Base-by-base conservation (phyloP, 2,113 vertebrate species). In the Tragelaphus scriptus region DNA sequence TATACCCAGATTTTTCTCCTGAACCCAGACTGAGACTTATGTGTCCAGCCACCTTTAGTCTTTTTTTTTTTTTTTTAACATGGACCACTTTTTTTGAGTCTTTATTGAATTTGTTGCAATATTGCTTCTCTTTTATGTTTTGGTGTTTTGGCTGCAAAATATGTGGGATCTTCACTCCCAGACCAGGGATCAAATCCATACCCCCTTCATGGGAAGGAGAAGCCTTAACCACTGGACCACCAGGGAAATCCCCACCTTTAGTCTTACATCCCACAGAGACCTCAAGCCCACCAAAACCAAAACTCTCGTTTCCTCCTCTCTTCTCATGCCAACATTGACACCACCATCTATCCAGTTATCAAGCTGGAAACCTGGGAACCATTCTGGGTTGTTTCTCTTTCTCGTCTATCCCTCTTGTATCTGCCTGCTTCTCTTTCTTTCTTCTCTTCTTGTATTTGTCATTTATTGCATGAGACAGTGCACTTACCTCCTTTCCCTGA, bases 391-490 rank as follows among this genome's bases (percentile, higher is more conserved):
- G 14, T 28, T 79, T 12, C 28, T 93, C 79, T 94, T 89, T 59
- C 61, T 91, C 53, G 12, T 87, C 55, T 85, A 0, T 68, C 56
- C n/a, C 13, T 84, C 92, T 77, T 32, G 1, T 15, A 58, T 32
- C 56, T 44, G 5, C 11, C 49, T 65, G 58, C 11, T 84, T 81
- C 61, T 95, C n/a, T 51, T 40, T 53, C 51, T 85, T 36, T 84
- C 8, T 13, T 94, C 30, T 44, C 19, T 65, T 32, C 47, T 25
- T 65, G 47, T 75, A 28, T 79, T 91, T 12, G 11, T 56, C 71
- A 51, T 47, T 87, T 91, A n/a, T 49, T 87, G 21, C 14, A 6
- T 51, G 75, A 56, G 65, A 94, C 91, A 36, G 47, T 91, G 56
- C 40, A 25, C 1, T 81, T 51, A 32, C 65, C n/a, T 90, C 88